A percentile compares a stretch with the other conserved stretches of the same genome.
These are phyloP conservation scores for Henricia sp. DNA, from an alignment of 53 echinoderm and acorn worm species.

Conservation along the genomic window DNA sequence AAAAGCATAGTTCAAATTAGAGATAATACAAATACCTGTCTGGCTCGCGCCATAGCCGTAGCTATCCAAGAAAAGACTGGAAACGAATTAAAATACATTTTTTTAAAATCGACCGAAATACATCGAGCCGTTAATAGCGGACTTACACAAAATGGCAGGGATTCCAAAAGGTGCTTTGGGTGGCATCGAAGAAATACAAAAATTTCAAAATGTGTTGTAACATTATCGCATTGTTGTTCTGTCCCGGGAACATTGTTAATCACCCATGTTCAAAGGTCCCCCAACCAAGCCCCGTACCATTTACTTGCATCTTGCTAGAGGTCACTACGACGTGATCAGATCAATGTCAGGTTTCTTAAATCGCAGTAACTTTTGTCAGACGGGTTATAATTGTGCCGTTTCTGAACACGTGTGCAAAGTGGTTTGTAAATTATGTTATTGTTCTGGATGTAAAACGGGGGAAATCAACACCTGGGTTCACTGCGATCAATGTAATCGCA, in stretches of 20 bases:
- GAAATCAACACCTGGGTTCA: neutral
- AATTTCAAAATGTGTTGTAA: constrained; percentile 9
- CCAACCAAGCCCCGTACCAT: constrained; percentile 5
- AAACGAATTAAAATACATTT: constrained; percentile 12
- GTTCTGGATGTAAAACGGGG: neutral
- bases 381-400: neutral
- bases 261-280: constrained; percentile 1
- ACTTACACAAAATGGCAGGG: constrained; percentile 3
- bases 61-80: constrained; percentile 7
- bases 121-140: neutral
- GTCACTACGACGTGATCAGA: constrained; percentile 18
- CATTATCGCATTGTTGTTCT: constrained; percentile 16
- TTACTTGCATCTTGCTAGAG: constrained; percentile 11
- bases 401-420: neutral
- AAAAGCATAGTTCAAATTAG: constrained; percentile 18
- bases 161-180: neutral
- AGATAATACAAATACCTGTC: constrained; percentile 31
- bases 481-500: too few species aligned
- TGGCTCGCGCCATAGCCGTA: constrained; percentile 1
- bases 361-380: constrained; percentile 15
- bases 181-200: neutral
- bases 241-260: constrained; percentile 17
- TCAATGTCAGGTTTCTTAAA: constrained; percentile 21
- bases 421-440: constrained; percentile 14
- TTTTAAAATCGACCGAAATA: neutral